Evolutionary conservation across 2,113 vertebrate species (phyloP), one percentile per base, ranked within the genome.

Genomic region (Sinocyclocheilus maitianheensis): DNA sequence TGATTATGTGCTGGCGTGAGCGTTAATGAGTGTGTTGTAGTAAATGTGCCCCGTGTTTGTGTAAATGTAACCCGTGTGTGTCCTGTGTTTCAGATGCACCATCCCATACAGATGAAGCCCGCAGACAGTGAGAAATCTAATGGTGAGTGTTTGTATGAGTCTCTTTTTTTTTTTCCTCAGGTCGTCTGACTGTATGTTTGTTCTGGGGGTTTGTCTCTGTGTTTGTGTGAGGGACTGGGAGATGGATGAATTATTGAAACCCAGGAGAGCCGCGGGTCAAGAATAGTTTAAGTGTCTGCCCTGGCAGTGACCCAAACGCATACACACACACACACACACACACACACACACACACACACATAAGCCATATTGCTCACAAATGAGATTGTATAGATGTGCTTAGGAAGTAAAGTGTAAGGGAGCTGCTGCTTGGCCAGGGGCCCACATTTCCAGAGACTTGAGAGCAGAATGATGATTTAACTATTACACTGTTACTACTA

Each of bases 71-170:
- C 71, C 46, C 10, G 43, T 90, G 87, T 91, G 53, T 84, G 62
- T 87, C 93, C 89, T 92, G 88, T 90, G 80, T 94, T 95, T 88
- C 94, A 99, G 98, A 99, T 99, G 97, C 98, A 99, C 96, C 98
- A 99, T 96, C 97, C 98, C 90, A 99, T 99, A 96, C 98, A 99
- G 95, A 99, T 99, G 98, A 99, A 99, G 93, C 98, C 98, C 18
- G 98, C 98, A 94, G 98, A 99, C 91, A 99, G 98, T 90, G 98
- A 99, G 97, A 99, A 99, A 94, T 99, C 98, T 90, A 99, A 99
- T 88, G 98, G 97, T 99, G 96, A 92, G 97, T 95, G 87, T 80
- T 18, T 83, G 77, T 63, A 16, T 7, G 77, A n/a, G 3, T 80
- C 20, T 62, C 10, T 48, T 46, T 10, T 46, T 46, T 46, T 5